Conservation (phyloP, 2,888 invertebrate species). For the Helicoverpa assulta region DNA sequence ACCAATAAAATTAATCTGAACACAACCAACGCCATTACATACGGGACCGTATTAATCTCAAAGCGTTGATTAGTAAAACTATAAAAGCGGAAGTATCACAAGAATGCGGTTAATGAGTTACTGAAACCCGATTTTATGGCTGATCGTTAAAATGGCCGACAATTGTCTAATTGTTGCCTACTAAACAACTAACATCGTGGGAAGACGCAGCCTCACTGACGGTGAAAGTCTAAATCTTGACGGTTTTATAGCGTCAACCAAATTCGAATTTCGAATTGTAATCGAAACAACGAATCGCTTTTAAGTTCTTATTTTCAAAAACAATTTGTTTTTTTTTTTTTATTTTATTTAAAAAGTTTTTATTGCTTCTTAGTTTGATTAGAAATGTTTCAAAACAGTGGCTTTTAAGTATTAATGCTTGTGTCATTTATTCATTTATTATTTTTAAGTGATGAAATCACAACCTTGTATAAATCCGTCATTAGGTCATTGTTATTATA, state of each 20-base stretch:
- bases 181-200: constrained; percentile 86
- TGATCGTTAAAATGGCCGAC: constrained; percentile 89
- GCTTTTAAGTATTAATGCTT: constrained; percentile 57
- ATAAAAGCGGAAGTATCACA: constrained; percentile 90
- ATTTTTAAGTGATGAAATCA: constrained; percentile 45
- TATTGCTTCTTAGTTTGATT: constrained; percentile 55
- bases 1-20: constrained; percentile 88
- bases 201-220: constrained; percentile 83
- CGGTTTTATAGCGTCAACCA: constrained; percentile 83
- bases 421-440: constrained; percentile 35
- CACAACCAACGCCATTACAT: constrained; percentile 86
- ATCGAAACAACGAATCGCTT: constrained; percentile 85
- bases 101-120: constrained; percentile 90
- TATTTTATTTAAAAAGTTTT: constrained; percentile 69
- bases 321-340: constrained; percentile 82
- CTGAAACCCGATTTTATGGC: constrained; percentile 88
- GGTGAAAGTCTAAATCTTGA: constrained; percentile 84
- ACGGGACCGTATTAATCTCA: constrained; percentile 87
- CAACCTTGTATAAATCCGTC: constrained; percentile 36
- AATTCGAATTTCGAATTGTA: constrained; percentile 82
- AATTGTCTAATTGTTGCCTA: constrained; percentile 90
- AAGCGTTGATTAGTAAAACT: constrained; percentile 90
- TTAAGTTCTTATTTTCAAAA: constrained; percentile 77
- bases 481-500: constrained; percentile 38
- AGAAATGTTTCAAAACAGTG: constrained; percentile 55